Conservation (phyloP, 23 tunicate genomes). For the Ciona savignyi region DNA sequence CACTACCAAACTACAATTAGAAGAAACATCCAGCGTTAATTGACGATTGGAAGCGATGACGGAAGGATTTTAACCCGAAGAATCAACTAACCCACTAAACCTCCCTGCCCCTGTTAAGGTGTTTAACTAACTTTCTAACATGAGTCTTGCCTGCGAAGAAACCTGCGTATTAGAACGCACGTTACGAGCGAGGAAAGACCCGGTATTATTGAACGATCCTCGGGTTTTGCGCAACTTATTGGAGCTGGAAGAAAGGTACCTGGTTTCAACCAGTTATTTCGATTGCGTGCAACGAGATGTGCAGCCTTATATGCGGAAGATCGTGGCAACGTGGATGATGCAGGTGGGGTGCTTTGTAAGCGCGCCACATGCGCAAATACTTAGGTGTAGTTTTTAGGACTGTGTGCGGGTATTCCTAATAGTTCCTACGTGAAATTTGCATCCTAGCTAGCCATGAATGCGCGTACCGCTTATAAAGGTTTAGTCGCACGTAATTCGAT, state of each 20-base stretch:
- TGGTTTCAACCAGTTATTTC: conserved; percentile 68
- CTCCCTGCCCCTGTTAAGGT: background rate
- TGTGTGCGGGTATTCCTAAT: no score
- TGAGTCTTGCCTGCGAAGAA: conserved; percentile 80
- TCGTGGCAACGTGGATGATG: conserved; percentile 91
- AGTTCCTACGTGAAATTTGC: no score
- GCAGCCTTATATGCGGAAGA: conserved; percentile 82
- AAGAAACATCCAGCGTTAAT: background rate
- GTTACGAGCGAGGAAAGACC: conserved; percentile 66
- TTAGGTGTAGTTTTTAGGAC: no score
- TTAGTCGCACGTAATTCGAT: no score
- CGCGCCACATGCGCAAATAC: no score
- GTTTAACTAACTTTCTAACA: background rate
- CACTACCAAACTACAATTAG: background rate
- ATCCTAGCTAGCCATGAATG: no score
- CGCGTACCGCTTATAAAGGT: no score
- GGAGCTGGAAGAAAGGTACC: conserved; percentile 76
- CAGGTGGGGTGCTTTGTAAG: conserved; percentile 26
- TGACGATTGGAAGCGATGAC: background rate
- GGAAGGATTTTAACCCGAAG: background rate
- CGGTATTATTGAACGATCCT: conserved; percentile 43
- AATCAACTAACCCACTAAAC: no score
- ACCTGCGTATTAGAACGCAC: conserved; percentile 40
- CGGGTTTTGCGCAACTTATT: conserved; percentile 67
- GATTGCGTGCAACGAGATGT: conserved; percentile 81